These are phyloP conservation scores for Invenusta paracnida DNA, from an alignment of 2,888 invertebrate species.

Conservation along the genomic window DNA sequence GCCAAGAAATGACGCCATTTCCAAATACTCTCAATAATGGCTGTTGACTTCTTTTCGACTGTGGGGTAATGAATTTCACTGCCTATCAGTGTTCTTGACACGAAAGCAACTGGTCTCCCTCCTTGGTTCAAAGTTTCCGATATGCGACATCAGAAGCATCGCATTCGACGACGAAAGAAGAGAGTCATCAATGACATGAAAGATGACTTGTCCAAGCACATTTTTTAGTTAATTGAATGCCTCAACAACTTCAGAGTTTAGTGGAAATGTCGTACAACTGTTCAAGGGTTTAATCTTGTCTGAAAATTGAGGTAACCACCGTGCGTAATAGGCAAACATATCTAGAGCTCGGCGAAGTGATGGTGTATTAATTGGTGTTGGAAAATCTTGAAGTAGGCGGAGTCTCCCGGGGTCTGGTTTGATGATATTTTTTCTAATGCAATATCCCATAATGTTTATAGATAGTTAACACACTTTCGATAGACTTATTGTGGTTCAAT, in stretches of 20 bases:
- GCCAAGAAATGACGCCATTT: conserved; percentile 32
- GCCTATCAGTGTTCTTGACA: conserved; percentile 36
- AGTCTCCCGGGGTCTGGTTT: not conserved
- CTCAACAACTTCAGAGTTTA: not conserved
- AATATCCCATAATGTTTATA: not conserved
- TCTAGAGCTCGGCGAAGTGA: not conserved
- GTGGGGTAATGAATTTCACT: conserved; percentile 33
- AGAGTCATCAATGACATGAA: not conserved
- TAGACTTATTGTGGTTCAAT: conserved; percentile 20
- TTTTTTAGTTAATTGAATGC: not conserved
- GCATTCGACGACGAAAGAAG: not conserved
- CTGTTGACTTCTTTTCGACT: conserved; percentile 43
- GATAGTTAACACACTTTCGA: not conserved
- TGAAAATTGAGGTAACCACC: not conserved
- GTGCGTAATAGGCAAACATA: not conserved
- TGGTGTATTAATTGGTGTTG: not conserved
- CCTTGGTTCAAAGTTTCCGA: not conserved
- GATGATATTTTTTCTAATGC: not conserved
- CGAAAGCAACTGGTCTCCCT: conserved; percentile 8
- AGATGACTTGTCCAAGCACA: not conserved
- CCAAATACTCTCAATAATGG: conserved; percentile 6
- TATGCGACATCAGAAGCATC: not conserved
- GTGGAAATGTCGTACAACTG: not conserved
- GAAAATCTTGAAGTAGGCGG: not conserved
- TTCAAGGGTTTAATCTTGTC: not conserved